phyloP scores from a whole-genome alignment of 1,140 invertebrate species.

The Microplitis demolitor region DNA sequence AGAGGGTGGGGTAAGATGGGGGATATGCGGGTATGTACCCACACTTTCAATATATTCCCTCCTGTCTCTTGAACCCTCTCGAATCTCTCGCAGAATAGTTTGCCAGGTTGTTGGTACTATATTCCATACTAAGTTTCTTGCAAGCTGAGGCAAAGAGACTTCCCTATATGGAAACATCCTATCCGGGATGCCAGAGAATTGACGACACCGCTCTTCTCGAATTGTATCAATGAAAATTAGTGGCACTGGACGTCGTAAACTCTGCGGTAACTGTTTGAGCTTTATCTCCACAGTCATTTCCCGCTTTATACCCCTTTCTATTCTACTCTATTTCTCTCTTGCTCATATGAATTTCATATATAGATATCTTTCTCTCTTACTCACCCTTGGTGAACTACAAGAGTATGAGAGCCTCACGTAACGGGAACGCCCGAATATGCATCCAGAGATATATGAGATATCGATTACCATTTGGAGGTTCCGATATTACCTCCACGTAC shows the following conservation, averaged over 20 bases:
- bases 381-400: neutral
- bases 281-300: constrained; percentile 26
- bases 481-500: constrained; percentile 52
- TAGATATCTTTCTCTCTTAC: neutral
- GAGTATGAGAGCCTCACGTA: neutral
- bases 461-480: constrained; percentile 55
- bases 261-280: constrained; percentile 8
- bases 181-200: neutral
- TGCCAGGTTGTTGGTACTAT: constrained; percentile 22
- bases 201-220: neutral
- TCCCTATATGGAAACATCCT: neutral
- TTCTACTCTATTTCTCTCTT: neutral
- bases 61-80: neutral
- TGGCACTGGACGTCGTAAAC: constrained; percentile 19
- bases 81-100: constrained; percentile 19
- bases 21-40: constrained; percentile 32
- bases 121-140: neutral
- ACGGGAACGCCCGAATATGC: constrained; percentile 46
- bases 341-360: neutral
- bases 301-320: neutral
- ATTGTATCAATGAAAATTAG: constrained; percentile 29
- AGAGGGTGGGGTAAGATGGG: constrained; percentile 2
- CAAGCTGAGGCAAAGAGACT: neutral
- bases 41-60: neutral
- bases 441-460: constrained; percentile 51